These are phyloP conservation scores for Ptychodera flava DNA, from an alignment of 35 echinoderm and acorn worm genomes.

Conservation along the genomic window DNA sequence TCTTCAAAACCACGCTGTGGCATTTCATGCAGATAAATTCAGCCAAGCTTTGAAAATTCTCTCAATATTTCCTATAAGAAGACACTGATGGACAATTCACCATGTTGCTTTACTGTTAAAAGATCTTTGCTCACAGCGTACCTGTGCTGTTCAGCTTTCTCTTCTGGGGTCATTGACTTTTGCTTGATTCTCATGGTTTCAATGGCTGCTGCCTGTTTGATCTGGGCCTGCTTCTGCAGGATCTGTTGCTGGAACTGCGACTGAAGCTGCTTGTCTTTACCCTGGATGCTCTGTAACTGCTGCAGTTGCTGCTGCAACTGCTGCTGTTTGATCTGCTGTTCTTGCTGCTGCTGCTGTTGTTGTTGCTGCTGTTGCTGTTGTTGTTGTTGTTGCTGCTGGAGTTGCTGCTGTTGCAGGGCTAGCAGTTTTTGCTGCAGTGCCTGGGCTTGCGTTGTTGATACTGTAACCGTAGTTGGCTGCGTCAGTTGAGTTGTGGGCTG, in stretches of 20 bases:
- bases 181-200: conserved; percentile 12
- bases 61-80: too few species aligned
- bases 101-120: too few species aligned
- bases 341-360: conserved; percentile 15
- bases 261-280: conserved; percentile 38
- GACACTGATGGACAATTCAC: too few species aligned
- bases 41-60: too few species aligned
- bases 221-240: conserved; percentile 12
- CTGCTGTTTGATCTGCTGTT: conserved; percentile 1
- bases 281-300: conserved; percentile 10
- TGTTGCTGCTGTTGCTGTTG: conserved; percentile 31
- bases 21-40: too few species aligned
- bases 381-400: conserved; percentile 8
- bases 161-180: conserved; percentile 4
- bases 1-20: too few species aligned
- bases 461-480: neutral
- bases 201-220: conserved; percentile 10
- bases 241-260: conserved; percentile 49
- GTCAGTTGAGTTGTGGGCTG: neutral
- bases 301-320: conserved; percentile 5
- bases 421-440: conserved; percentile 20
- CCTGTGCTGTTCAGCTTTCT: conserved; percentile 40
- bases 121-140: too few species aligned
- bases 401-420: neutral
- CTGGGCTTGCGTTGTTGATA: conserved; percentile 10